These are phyloP conservation scores for Chrosomus eos DNA, from an alignment of 2,797 vertebrate genomes.

Conservation along the genomic window DNA sequence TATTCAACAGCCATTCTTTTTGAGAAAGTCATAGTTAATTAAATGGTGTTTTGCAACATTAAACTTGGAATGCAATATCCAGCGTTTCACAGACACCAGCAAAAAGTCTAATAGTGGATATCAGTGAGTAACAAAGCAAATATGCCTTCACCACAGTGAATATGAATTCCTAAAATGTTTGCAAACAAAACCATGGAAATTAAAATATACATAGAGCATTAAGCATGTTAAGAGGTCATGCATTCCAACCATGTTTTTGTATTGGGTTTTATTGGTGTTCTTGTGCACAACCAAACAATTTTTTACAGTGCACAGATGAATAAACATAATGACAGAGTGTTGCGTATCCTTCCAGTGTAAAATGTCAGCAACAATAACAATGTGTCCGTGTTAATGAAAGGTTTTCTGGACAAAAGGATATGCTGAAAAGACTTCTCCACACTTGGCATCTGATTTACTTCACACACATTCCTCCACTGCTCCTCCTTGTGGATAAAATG, in stretches of 20 bases:
- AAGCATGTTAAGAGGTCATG: conserved; percentile 58
- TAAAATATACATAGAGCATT: no score
- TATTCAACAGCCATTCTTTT: not conserved
- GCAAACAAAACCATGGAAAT: not conserved
- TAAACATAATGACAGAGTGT: conserved; percentile 44
- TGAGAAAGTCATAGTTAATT: not conserved
- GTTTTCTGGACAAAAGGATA: not conserved
- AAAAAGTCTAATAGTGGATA: not conserved
- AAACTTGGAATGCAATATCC: not conserved
- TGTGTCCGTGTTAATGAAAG: conserved; percentile 8
- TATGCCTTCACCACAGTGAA: not conserved
- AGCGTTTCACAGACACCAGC: not conserved
- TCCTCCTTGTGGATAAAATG: conserved; percentile 68
- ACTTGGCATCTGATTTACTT: conserved; percentile 44
- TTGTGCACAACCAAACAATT: conserved; percentile 67
- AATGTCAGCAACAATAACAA: conserved; percentile 1
- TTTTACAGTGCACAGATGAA: conserved; percentile 70
- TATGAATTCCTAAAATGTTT: conserved; percentile 68
- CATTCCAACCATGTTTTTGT: conserved; percentile 50
- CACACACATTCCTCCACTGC: conserved; percentile 62
- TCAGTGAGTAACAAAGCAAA: not conserved
- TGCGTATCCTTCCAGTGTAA: not conserved
- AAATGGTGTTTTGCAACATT: conserved; percentile 60
- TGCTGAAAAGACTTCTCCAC: not conserved
- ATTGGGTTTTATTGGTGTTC: conserved; percentile 44